Base-by-base conservation (phyloP, 1,140 invertebrate genomes). In the Ceratosolen fusciceps region DNA sequence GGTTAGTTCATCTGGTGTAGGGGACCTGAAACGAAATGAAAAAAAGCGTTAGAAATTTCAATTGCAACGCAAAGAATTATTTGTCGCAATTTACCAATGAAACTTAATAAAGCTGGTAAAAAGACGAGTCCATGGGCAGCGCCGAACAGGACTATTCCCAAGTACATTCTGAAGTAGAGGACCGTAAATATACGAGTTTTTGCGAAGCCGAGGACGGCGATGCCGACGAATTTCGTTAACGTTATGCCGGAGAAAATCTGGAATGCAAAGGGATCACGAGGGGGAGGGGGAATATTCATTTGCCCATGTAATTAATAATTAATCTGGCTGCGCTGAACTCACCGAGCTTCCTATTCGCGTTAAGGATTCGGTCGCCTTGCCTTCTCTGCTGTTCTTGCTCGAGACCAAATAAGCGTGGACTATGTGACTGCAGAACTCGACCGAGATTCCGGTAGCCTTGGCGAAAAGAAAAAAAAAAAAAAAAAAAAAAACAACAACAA, bases 131-230 rank as follows among this genome's bases (percentile, higher is more conserved):
- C 98, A 91, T 99, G 98, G 1, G 95, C 93, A 21, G 98, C 97
- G 39, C 98, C 98, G 88, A 98, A 96, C 60, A 99, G 82, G 34
- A 99, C 98, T 84, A 99, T 99, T 73, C 96, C 96, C 84, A 99
- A 91, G 89, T 99, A 99, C 98, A 99, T 99, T 83, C 97, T 93
- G 91, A 99, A 99, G 92, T 99, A 99, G 90, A 98, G 99, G 83
- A 99, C 95, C 92, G 95, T 92, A 91, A 99, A 99, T 71, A 99
- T 97, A 92, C 98, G 97, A 80, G 96, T 98, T 86, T 98, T 98
- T 1, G 98, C 97, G 90, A 99, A 98, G 9, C 94, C 97, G 65
- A 99, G 91, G 37, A 99, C 96, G 75, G 98, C 92, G 85, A 99
- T 98, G 54, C 98, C 98, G 62, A 95, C 96, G 87, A 99, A 97